These are phyloP conservation scores for Epinotia demarniana DNA, from an alignment of 2,888 invertebrate species.

Conservation along the genomic window DNA sequence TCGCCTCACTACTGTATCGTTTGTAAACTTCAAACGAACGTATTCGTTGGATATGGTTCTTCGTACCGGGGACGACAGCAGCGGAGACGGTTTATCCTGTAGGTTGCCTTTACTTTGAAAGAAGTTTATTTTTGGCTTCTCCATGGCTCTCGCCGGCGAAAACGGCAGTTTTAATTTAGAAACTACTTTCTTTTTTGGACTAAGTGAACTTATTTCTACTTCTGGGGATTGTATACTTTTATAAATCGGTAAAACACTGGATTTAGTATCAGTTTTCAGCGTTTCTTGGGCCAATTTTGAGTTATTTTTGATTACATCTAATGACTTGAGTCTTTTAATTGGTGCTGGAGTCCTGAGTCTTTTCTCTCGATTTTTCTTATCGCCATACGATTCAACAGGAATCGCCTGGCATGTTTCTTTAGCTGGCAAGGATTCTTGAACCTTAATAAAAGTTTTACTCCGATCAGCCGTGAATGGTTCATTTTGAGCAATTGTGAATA, in stretches of 20 bases:
- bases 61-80: slow-evolving; percentile 73
- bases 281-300: slow-evolving; percentile 60
- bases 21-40: slow-evolving; percentile 76
- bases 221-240: slow-evolving; percentile 65
- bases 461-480: slow-evolving; percentile 63
- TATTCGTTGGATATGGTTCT: slow-evolving; percentile 83
- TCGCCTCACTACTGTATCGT: slow-evolving; percentile 75
- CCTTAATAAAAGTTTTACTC: slow-evolving; percentile 73
- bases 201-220: slow-evolving; percentile 62
- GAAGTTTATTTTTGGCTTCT: slow-evolving; percentile 76
- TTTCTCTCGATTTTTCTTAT: slow-evolving; percentile 69
- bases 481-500: slow-evolving; percentile 61
- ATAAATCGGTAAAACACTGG: slow-evolving; percentile 75
- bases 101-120: slow-evolving; percentile 71
- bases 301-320: slow-evolving; percentile 66
- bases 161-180: slow-evolving; percentile 78
- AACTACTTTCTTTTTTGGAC: slow-evolving; percentile 67
- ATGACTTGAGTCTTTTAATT: slow-evolving; percentile 69
- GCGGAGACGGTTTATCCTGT: slow-evolving; percentile 69
- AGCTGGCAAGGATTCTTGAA: slow-evolving; percentile 56
- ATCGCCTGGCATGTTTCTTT: slow-evolving; percentile 58
- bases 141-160: slow-evolving; percentile 74
- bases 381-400: slow-evolving; percentile 55
- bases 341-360: slow-evolving; percentile 70
- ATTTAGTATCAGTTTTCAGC: slow-evolving; percentile 62